A percentile compares a stretch with the other conserved stretches of the same genome.
These are phyloP conservation scores for Papilio helenus DNA, from an alignment of 1,140 invertebrate species.

Conservation along the genomic window DNA sequence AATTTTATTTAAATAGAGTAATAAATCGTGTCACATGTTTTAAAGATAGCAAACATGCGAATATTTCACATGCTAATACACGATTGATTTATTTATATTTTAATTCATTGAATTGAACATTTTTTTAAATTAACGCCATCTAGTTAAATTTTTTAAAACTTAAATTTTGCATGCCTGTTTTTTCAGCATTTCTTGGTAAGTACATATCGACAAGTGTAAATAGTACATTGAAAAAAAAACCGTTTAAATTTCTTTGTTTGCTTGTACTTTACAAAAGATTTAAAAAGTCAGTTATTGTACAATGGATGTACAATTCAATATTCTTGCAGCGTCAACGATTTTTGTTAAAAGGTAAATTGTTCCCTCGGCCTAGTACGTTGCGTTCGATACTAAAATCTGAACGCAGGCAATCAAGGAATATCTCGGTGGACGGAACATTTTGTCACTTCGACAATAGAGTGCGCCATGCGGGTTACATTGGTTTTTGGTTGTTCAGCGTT, in stretches of 20 bases:
- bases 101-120: background rate
- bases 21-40: constrained; percentile 1
- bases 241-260: background rate
- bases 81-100: background rate
- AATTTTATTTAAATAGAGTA: constrained; percentile 5
- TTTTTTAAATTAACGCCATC: background rate
- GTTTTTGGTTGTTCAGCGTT: constrained; percentile 10
- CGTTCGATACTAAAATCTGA: constrained; percentile 14
- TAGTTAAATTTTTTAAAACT: background rate
- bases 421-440: constrained; percentile 19
- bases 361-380: background rate
- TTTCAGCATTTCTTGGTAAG: background rate
- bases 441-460: constrained; percentile 14
- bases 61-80: background rate
- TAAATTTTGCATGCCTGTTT: background rate
- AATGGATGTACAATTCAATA: background rate
- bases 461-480: constrained; percentile 23
- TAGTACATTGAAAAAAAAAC: background rate
- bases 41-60: background rate
- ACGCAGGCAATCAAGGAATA: constrained; percentile 15
- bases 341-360: constrained; percentile 14
- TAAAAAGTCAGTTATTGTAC: background rate
- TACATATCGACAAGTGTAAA: background rate
- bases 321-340: background rate
- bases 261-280: background rate